Evolutionary conservation across 2,888 invertebrate genomes (phyloP).

Genomic region (Clostera curtula): DNA sequence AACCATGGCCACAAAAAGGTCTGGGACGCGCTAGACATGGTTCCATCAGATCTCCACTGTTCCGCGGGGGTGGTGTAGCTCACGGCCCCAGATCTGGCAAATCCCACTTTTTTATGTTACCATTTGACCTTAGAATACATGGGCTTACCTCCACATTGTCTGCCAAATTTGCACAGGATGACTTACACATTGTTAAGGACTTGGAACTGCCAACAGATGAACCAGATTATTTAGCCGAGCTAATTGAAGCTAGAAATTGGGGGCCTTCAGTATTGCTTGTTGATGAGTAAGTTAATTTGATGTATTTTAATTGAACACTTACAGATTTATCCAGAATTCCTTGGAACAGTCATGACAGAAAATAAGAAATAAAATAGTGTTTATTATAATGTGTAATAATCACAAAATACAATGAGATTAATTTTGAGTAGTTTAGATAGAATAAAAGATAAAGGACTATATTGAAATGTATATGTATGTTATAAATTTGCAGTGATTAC

Average conservation of each 20-base stretch:
- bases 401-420: too few relatives aligned
- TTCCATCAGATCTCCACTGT: constrained; percentile 92
- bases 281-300: constrained; percentile 81
- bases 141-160: constrained; percentile 91
- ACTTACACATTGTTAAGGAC: constrained; percentile 91
- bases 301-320: not conserved
- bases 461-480: too few relatives aligned
- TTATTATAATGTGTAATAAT: too few relatives aligned
- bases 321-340: too few relatives aligned
- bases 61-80: constrained; percentile 85
- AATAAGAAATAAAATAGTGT: too few relatives aligned
- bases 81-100: constrained; percentile 95
- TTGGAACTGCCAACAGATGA: constrained; percentile 91
- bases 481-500: too few relatives aligned
- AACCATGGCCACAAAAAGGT: constrained; percentile 99
- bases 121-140: constrained; percentile 81
- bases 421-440: too few relatives aligned
- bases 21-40: constrained; percentile 93
- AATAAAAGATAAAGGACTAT: too few relatives aligned
- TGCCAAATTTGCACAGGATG: constrained; percentile 95
- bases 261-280: constrained; percentile 96
- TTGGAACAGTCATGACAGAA: too few relatives aligned
- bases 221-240: constrained; percentile 82
- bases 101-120: constrained; percentile 95
- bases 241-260: constrained; percentile 92